Evolutionary conservation across 2,888 invertebrate species (phyloP).

Genomic region (Acanthosepion esculentum): DNA sequence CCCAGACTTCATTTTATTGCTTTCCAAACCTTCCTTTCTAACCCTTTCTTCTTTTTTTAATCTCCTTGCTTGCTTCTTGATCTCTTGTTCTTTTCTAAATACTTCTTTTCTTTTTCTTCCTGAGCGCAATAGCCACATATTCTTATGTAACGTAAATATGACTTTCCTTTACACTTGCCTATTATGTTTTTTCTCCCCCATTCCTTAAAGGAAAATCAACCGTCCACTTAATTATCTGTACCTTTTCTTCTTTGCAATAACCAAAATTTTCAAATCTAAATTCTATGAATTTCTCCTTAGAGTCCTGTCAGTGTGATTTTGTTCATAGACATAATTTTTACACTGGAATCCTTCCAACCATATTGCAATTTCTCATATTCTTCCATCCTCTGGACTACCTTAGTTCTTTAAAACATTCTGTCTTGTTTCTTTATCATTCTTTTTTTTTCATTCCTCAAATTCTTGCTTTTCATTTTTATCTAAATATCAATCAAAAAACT

Average conservation of each 20-base stretch:
- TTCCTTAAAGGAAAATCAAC: neutral
- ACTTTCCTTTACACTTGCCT: neutral
- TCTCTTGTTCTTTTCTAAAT: neutral
- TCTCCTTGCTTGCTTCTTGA: neutral
- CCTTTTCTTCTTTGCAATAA: neutral
- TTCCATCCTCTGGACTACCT: neutral
- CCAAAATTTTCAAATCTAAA: slow-evolving; percentile 25
- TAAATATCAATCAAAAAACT: neutral
- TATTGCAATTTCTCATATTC: neutral
- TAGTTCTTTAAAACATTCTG: neutral
- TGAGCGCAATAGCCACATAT: neutral
- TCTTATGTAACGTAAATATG: slow-evolving; percentile 13
- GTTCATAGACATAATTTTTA: neutral
- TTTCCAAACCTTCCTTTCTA: too few relatives aligned
- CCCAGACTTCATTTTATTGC: too few relatives aligned
- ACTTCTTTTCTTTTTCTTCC: neutral
- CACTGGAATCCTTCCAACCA: neutral
- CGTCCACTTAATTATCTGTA: neutral
- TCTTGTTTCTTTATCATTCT: neutral
- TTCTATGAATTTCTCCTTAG: neutral
- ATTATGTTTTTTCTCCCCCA: neutral
- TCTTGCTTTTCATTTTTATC: neutral
- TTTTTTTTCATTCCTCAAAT: neutral
- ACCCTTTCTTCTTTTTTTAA: neutral
- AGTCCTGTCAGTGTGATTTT: neutral